A percentile compares a stretch with the other conserved stretches of the same genome.
Conservation (phyloP, 2,797 vertebrate genomes). For the Microctenopoma lineatum region DNA sequence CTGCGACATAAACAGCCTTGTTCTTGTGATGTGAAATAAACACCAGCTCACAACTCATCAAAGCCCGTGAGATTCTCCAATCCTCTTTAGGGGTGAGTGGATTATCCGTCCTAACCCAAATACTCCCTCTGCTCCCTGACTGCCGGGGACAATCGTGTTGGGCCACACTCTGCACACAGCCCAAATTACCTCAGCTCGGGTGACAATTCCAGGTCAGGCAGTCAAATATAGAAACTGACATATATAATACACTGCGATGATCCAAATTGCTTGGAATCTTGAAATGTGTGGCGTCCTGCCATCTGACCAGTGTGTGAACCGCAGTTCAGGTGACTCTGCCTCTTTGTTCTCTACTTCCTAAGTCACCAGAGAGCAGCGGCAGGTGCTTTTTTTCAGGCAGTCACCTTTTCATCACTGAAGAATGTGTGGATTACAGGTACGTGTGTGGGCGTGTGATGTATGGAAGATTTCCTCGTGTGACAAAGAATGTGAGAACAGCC, state of each 20-base stretch:
- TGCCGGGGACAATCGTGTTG: slow-evolving; percentile 50
- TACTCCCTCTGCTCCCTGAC: slow-evolving; percentile 67
- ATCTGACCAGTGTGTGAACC: slow-evolving; percentile 10
- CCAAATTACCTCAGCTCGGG: slow-evolving; percentile 50
- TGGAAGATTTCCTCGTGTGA: slow-evolving; percentile 20
- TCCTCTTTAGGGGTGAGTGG: slow-evolving; percentile 82
- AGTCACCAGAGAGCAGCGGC: slow-evolving; percentile 15
- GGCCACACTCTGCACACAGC: slow-evolving; percentile 37
- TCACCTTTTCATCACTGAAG: slow-evolving; percentile 15
- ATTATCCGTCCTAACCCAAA: slow-evolving; percentile 83
- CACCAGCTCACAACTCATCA: slow-evolving; percentile 79
- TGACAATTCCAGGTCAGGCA: slow-evolving; percentile 45
- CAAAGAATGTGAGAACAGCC: slow-evolving; percentile 13
- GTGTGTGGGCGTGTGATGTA: slow-evolving; percentile 5
- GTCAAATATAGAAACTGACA: slow-evolving; percentile 5
- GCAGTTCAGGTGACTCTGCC: slow-evolving; percentile 4
- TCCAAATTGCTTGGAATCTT: slow-evolving; percentile 7
- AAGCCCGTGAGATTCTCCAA: slow-evolving; percentile 77
- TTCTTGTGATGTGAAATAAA: slow-evolving; percentile 77
- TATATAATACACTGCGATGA: neutral
- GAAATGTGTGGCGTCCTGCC: neutral
- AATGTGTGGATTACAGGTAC: slow-evolving; percentile 8
- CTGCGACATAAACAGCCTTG: slow-evolving; percentile 57
- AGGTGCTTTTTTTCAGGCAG: slow-evolving; percentile 2
- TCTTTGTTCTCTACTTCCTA: neutral